These are phyloP conservation scores for Microhierax caerulescens DNA, from an alignment of 2,797 vertebrate species.

Conservation along the genomic window DNA sequence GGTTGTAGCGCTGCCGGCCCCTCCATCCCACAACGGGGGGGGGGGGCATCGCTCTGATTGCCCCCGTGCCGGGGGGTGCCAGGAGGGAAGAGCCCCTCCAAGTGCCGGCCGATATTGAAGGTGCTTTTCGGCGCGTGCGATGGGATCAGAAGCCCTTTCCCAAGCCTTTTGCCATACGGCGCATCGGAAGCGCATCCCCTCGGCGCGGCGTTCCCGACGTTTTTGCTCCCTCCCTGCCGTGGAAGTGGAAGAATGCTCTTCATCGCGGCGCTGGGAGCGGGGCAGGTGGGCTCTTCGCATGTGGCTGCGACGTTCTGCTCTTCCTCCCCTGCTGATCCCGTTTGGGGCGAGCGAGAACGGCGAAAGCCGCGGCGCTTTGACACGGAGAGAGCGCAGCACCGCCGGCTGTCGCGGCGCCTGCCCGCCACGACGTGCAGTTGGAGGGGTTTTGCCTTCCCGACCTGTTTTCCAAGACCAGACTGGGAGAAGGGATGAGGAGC, in stretches of 20 bases:
- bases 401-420: background rate
- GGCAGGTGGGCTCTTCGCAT: background rate
- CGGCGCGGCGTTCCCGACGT: background rate
- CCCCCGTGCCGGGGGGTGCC: accelerated
- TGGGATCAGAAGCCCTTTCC: background rate
- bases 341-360: slow-evolving; percentile 5
- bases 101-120: background rate
- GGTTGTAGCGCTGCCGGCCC: background rate
- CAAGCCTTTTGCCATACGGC: background rate
- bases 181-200: background rate
- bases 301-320: background rate
- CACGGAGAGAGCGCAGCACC: background rate
- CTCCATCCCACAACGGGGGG: background rate
- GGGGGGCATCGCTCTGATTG: too few relatives aligned
- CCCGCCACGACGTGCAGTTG: background rate
- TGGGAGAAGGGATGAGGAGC: background rate
- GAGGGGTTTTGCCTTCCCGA: background rate
- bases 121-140: background rate
- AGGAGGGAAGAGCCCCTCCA: background rate
- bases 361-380: background rate
- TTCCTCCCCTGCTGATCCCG: background rate
- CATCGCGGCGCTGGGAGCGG: background rate
- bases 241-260: background rate
- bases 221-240: background rate
- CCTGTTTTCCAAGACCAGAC: background rate